Conservation (phyloP, 2,797 vertebrate genomes). For the Allobates femoralis region DNA sequence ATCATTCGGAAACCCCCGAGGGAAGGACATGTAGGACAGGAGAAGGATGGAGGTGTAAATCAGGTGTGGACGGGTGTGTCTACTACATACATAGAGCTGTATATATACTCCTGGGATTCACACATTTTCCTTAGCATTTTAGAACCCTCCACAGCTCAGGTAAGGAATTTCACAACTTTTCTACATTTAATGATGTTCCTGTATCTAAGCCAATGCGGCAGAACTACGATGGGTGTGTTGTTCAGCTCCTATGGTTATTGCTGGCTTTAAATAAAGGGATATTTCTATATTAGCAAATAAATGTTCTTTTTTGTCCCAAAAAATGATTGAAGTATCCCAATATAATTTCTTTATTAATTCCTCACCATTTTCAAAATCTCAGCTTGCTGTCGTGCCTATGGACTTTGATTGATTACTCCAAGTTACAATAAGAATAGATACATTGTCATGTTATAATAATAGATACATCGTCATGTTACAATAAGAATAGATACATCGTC, state of each 20-base stretch:
- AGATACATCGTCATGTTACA: too few relatives aligned
- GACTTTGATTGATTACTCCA: background rate
- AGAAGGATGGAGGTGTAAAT: constrained; percentile 35
- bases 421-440: too few relatives aligned
- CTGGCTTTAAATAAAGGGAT: background rate
- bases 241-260: background rate
- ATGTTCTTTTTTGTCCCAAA: too few relatives aligned
- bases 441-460: too few relatives aligned
- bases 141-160: constrained; percentile 18
- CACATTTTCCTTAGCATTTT: constrained; percentile 13
- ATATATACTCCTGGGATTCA: constrained; percentile 39
- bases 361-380: background rate
- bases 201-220: background rate
- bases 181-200: background rate
- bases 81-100: constrained; percentile 1
- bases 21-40: constrained; percentile 23
- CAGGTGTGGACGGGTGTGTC: constrained; percentile 56
- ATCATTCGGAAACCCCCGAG: constrained; percentile 29
- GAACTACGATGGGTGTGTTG: background rate
- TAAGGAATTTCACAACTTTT: background rate
- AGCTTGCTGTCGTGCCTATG: background rate
- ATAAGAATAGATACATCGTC: too few relatives aligned
- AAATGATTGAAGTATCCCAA: background rate
- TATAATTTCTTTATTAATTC: background rate
- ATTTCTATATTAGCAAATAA: too few relatives aligned